These are phyloP conservation scores for Eupithecia tripunctaria DNA, from an alignment of 2,888 invertebrate species.

Conservation along the genomic window DNA sequence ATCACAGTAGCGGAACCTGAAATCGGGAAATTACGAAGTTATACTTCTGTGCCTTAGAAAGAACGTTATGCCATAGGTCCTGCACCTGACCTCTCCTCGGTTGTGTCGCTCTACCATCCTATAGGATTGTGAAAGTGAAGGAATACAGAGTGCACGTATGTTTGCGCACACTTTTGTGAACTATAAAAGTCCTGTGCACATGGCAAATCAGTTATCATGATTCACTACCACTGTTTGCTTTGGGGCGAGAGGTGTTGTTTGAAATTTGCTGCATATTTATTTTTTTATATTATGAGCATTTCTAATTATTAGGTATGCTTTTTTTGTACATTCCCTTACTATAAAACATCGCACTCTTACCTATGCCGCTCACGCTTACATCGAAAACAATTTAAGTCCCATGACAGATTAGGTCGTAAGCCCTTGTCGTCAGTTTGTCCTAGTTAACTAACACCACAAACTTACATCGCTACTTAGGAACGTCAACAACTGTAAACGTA, in stretches of 20 bases:
- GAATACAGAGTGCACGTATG: not conserved
- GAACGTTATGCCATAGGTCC: not conserved
- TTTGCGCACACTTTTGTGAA: not conserved
- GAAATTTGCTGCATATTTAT: too few species aligned
- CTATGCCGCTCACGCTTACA: not conserved
- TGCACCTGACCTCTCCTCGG: not conserved
- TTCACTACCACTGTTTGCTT: too few species aligned
- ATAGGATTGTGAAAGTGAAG: not conserved
- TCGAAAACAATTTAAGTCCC: not conserved
- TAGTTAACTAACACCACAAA: slow-evolving; percentile 30
- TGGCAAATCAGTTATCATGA: not conserved
- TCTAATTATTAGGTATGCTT: not conserved
- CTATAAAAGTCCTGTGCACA: not conserved
- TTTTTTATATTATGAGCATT: too few species aligned
- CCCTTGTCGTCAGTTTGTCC: slow-evolving; percentile 23
- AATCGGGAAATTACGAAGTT: too few species aligned
- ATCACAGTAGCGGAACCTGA: too few species aligned
- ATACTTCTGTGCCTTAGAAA: too few species aligned
- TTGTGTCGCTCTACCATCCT: not conserved
- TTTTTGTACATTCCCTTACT: too few species aligned
- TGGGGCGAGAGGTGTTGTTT: too few species aligned
- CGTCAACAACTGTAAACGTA: slow-evolving; percentile 39
- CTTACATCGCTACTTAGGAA: slow-evolving; percentile 34
- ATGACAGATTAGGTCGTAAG: slow-evolving; percentile 16
- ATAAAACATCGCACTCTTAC: too few species aligned